phyloP scores from a whole-genome alignment of 2,888 invertebrate species.

The Branchellion lobata region DNA sequence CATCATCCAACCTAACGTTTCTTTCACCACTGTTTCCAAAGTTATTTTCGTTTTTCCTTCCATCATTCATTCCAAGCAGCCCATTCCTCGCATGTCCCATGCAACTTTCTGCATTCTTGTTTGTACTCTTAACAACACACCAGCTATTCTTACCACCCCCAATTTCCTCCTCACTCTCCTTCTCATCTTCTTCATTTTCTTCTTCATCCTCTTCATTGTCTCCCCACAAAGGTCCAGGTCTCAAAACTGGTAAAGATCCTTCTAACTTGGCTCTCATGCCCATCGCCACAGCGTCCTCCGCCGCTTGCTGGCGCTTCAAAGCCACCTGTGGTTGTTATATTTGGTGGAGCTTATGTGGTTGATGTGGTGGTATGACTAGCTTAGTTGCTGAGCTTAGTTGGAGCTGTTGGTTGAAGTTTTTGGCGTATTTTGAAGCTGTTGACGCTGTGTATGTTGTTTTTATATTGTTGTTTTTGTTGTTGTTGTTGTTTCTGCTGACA shows the following conservation, averaged over 20 bases:
- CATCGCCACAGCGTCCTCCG: conserved; percentile 91
- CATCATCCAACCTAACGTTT: conserved; percentile 15
- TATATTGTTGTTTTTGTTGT: too few relatives aligned
- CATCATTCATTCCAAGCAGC: too few relatives aligned
- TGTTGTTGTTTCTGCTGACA: too few relatives aligned
- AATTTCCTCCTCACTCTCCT: neutral
- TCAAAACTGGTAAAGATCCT: conserved; percentile 58
- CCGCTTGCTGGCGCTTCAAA: conserved; percentile 90
- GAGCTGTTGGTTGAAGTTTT: too few relatives aligned
- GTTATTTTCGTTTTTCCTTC: neutral
- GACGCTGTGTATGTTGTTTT: too few relatives aligned
- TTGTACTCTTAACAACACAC: neutral
- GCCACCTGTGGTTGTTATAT: conserved; percentile 73
- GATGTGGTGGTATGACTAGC: too few relatives aligned
- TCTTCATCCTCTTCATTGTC: conserved; percentile 52
- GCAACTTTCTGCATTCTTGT: too few relatives aligned
- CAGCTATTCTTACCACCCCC: neutral
- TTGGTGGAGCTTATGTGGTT: too few relatives aligned
- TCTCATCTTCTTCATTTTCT: conserved; percentile 36
- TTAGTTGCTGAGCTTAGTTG: too few relatives aligned
- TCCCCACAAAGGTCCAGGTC: conserved; percentile 62
- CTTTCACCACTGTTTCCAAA: neutral
- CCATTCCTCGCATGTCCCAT: too few relatives aligned
- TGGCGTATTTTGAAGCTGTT: too few relatives aligned
- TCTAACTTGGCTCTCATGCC: conserved; percentile 71